Evolutionary conservation across 2,113 vertebrate species (phyloP), one percentile per base, ranked within the genome.

Genomic region (Nannospalax galili): DNA sequence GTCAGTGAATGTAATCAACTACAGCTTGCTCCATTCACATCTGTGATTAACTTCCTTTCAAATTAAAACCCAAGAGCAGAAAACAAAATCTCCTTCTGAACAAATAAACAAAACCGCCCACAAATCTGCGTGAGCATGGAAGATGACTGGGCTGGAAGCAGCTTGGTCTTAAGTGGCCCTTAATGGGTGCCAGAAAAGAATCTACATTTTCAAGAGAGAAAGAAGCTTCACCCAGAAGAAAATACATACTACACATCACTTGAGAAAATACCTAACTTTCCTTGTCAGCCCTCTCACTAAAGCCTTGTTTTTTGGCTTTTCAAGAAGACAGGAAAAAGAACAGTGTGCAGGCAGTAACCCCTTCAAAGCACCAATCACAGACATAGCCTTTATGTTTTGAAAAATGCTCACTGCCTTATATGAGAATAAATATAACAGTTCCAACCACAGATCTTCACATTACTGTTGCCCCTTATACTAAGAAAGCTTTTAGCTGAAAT

Each of bases 41-140:
- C 91, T 35, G n/a, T 80, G 17, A 94, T 85, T 92, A 90, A 15
- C 81, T 75, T 96, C 72, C 40, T 92, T 96, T 87, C 81, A 96
- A 84, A 93, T 74, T 73, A 69, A 93, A 52, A 69, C 56, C 40
- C n/a, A 60, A 93, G 81, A 79, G 90, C 64, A 84, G 58, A 94
- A 58, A 77, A 93, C 52, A 37, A 75, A 94, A 88, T 95, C 32
- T 75, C 42, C 28, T 94, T 90, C 84, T 77, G 35, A 69, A 84
- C 77, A 96, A 92, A 91, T 67, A 90, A 95, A 81, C 24, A 70
- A 81, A 84, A 74, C 28, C 40, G 3, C 86, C 28, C 74, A 69
- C 1, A 80, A 96, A 85, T 78, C 85, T 82, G 28, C 72, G 45
- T 30, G 48, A 74, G 91, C 74, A 82, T 65, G 56, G 35, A 95